Base-by-base conservation (phyloP, 2,888 invertebrate genomes). In the Drosophila acutilabella region DNA sequence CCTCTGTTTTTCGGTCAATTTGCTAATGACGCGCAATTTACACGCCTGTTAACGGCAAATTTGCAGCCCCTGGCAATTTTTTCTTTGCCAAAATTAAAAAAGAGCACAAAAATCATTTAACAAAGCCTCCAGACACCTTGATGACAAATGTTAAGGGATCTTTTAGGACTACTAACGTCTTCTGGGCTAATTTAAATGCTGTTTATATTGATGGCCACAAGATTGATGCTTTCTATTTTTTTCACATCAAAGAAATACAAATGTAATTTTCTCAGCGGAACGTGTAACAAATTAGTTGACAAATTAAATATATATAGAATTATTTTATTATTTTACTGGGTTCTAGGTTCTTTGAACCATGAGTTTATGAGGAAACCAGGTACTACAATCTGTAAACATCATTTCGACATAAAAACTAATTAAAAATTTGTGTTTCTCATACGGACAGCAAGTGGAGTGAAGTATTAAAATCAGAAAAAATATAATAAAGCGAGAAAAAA, bases 21-120 rank as follows among this genome's bases (percentile, higher is more conserved):
- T 45, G 77, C 81, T 81, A 82, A 86, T 82, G 82, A 82, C 76
- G 66, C 56, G 76, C 82, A 80, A 80, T 87, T 87, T 81, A 73
- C 69, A 73, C 80, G 80, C 45, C 52, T 51, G 65, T 66, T 80
- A 72, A 56, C 67, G 47, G 47, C 33, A 51, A 64, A 77, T 62
- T 78, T 74, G 64, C 78, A 78, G 73, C 62, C 74, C 70, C 66
- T 51, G n/a, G n/a, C 14, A 14, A 33, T 36, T 44, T 59, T 20
- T 58, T 50, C 14, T 56, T 44, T 58, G 36, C 82, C 81, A 65
- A 88, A 88, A 88, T 85, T 88, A 75, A 75, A 85, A 85, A 77
- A 65, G 48, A 61, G 23, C 40, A 44, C 38, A 52, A 50, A 44
- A 68, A 85, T 85, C 85, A 85, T 85, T 85, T 85, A 74, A 88